Evolutionary conservation across 1,140 invertebrate genomes (phyloP).

Genomic region (Leptinotarsa texana): DNA sequence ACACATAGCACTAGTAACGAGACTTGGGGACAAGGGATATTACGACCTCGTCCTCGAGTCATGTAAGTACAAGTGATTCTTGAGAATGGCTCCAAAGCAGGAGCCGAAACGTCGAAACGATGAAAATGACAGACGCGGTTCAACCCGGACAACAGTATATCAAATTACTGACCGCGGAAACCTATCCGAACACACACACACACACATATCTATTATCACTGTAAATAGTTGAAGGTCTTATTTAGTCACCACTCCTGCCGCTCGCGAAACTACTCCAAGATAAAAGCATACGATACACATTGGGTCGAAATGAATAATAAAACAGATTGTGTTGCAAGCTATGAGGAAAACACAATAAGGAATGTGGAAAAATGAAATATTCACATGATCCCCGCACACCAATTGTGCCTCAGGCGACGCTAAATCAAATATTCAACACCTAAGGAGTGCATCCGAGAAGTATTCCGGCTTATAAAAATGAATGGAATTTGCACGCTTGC

Average conservation of each 20-base stretch:
- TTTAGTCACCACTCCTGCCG: background rate
- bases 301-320: constrained; percentile 19
- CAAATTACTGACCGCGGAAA: too few species aligned
- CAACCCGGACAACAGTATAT: too few species aligned
- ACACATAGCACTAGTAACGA: too few species aligned
- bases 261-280: background rate
- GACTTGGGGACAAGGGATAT: too few species aligned
- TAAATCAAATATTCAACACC: constrained; percentile 29
- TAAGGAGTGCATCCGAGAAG: background rate
- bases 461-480: constrained; percentile 22
- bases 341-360: constrained; percentile 29
- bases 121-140: too few species aligned
- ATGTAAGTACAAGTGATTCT: too few species aligned
- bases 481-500: constrained; percentile 18
- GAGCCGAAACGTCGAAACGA: too few species aligned
- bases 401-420: constrained; percentile 25
- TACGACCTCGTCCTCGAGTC: too few species aligned
- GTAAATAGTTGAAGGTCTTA: background rate
- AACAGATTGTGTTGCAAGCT: constrained; percentile 19
- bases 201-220: too few species aligned
- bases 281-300: constrained; percentile 4
- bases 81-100: too few species aligned
- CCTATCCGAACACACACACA: too few species aligned
- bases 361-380: constrained; percentile 26
- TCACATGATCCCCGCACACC: constrained; percentile 20